These are phyloP conservation scores for Echinometra lucunter DNA, from an alignment of 53 echinoderm and acorn worm genomes.

Conservation along the genomic window DNA sequence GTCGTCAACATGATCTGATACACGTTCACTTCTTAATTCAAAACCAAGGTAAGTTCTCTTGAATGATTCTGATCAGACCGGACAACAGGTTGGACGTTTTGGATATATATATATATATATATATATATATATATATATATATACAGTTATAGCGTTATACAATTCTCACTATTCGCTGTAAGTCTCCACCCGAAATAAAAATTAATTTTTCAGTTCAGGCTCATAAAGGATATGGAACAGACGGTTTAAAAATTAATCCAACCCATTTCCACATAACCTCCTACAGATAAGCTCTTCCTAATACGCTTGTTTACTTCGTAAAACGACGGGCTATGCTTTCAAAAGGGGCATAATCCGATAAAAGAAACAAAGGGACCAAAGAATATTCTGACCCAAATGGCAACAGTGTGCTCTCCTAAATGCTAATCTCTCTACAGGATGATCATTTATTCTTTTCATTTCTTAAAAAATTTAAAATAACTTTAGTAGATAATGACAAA, in stretches of 20 bases:
- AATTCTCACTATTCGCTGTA: background rate
- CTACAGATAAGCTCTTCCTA: background rate
- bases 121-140: no score
- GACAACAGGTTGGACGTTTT: background rate
- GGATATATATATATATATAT: no score
- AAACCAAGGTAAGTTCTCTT: background rate
- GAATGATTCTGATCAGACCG: background rate
- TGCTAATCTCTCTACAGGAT: background rate
- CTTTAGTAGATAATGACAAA: no score
- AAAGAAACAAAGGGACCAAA: background rate
- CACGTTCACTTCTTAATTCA: background rate
- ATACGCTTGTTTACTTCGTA: background rate
- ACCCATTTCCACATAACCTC: background rate
- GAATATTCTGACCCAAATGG: background rate
- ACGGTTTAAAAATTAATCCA: conserved; percentile 1
- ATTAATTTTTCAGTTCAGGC: background rate
- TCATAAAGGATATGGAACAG: background rate
- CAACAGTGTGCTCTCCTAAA: background rate
- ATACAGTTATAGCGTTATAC: background rate
- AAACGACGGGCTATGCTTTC: background rate
- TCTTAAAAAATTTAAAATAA: background rate
- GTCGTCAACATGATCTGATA: background rate
- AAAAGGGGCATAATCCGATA: conserved; percentile 26
- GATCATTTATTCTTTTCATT: background rate
- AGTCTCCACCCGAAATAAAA: background rate